Evolutionary conservation across 2,113 vertebrate genomes (phyloP).

Genomic region (Pelecanus crispus): DNA sequence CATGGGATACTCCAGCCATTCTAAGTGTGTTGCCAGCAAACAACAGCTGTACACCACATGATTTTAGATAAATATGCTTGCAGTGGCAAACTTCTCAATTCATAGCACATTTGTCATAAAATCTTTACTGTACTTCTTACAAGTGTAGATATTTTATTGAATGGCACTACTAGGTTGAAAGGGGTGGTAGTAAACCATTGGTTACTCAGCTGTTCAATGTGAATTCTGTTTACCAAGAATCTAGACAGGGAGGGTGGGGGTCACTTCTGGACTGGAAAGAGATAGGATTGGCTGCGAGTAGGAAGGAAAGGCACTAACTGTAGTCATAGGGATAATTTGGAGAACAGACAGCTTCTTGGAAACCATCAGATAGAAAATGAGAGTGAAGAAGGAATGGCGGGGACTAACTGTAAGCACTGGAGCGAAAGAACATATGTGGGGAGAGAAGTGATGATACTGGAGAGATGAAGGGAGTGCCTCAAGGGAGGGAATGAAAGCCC

Average conservation of each 20-base stretch:
- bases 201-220: neutral
- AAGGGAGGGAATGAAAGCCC: neutral
- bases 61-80: neutral
- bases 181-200: neutral
- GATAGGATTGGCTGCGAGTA: neutral
- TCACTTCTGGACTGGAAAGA: neutral
- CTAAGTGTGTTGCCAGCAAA: neutral
- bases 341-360: neutral
- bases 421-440: neutral
- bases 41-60: neutral
- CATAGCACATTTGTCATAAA: neutral
- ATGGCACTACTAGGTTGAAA: neutral
- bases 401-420: neutral
- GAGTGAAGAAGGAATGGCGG: neutral
- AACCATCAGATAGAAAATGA: neutral
- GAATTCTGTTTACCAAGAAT: neutral
- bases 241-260: neutral
- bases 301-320: neutral
- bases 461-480: neutral
- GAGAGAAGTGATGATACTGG: neutral
- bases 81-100: neutral
- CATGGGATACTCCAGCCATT: neutral
- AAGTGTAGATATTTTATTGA: neutral
- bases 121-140: neutral
- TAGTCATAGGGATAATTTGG: neutral